A percentile compares a stretch with the other conserved stretches of the same genome.
Evolutionary conservation across 2,113 vertebrate species (phyloP).

Genomic region (Calypte anna): DNA sequence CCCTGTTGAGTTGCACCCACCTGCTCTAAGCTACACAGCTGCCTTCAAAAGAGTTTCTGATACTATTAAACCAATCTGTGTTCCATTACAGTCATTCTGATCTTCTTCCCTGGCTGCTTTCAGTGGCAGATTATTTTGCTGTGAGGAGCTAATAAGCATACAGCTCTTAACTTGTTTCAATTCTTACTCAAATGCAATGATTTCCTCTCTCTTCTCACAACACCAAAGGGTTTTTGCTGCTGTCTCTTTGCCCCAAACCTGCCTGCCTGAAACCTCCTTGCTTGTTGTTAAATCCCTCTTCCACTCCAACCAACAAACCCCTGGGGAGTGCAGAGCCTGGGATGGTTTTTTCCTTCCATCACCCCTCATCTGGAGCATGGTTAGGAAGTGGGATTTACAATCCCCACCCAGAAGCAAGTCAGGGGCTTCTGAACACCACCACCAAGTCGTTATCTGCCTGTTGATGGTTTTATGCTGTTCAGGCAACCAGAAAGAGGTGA

Average conservation of each 20-base stretch:
- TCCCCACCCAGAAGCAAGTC: neutral
- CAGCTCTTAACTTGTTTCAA: constrained; percentile 63
- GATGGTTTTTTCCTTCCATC: neutral
- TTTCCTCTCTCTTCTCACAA: neutral
- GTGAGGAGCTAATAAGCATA: constrained; percentile 49
- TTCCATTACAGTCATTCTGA: neutral
- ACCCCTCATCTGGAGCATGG: neutral
- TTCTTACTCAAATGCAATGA: neutral
- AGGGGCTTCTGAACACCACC: neutral
- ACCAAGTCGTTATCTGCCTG: neutral
- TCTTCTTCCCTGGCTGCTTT: constrained; percentile 6
- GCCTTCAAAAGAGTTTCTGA: constrained; percentile 50
- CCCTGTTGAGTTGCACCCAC: constrained; percentile 2
- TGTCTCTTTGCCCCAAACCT: neutral
- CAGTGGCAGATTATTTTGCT: constrained; percentile 45
- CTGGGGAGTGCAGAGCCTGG: neutral
- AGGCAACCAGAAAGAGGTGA: neutral
- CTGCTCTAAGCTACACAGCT: constrained; percentile 32
- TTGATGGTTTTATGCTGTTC: neutral
- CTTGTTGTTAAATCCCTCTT: neutral
- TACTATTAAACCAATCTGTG: constrained; percentile 30
- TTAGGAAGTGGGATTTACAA: neutral
- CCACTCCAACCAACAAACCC: neutral
- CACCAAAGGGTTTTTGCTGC: neutral
- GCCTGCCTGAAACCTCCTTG: neutral